These are phyloP conservation scores for Trididemnum nubilum DNA, from an alignment of 23 tunicate species.

Conservation along the genomic window DNA sequence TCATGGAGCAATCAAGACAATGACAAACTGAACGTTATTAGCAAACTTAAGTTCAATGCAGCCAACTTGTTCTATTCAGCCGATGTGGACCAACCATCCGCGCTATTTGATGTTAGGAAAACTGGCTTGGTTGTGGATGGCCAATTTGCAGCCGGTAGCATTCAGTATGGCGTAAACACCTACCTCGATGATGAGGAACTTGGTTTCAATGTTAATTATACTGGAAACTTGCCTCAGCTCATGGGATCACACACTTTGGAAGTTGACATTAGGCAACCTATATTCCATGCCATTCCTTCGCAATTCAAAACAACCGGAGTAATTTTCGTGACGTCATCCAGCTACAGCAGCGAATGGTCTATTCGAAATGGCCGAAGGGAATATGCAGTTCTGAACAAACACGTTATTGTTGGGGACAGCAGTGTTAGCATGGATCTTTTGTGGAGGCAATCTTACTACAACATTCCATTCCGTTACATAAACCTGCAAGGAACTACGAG, in stretches of 20 bases:
- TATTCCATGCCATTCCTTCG: conserved; percentile 35
- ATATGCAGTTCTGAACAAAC: conserved; percentile 43
- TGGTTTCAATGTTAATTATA: conserved; percentile 22
- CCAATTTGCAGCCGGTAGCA: conserved; percentile 3
- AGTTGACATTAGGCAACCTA: conserved; percentile 55
- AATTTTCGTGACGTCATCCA: conserved; percentile 14
- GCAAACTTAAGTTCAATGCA: background rate
- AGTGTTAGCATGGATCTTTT: conserved; percentile 25
- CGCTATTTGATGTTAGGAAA: background rate
- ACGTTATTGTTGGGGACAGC: conserved; percentile 13
- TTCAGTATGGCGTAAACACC: background rate
- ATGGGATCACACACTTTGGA: conserved; percentile 36
- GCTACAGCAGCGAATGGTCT: conserved; percentile 65
- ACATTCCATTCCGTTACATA: background rate
- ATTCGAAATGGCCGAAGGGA: conserved; percentile 44
- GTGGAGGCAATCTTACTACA: conserved; percentile 54
- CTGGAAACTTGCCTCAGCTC: conserved; percentile 43
- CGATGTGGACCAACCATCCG: conserved; percentile 44
- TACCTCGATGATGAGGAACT: conserved; percentile 10
- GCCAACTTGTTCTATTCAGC: background rate
- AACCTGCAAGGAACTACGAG: background rate
- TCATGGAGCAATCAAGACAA: background rate
- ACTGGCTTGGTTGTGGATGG: background rate
- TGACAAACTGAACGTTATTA: conserved; percentile 8
- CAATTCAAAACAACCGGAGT: conserved; percentile 44